These are phyloP conservation scores for Petaurus breviceps DNA, from an alignment of 2,113 vertebrate genomes.

Conservation along the genomic window DNA sequence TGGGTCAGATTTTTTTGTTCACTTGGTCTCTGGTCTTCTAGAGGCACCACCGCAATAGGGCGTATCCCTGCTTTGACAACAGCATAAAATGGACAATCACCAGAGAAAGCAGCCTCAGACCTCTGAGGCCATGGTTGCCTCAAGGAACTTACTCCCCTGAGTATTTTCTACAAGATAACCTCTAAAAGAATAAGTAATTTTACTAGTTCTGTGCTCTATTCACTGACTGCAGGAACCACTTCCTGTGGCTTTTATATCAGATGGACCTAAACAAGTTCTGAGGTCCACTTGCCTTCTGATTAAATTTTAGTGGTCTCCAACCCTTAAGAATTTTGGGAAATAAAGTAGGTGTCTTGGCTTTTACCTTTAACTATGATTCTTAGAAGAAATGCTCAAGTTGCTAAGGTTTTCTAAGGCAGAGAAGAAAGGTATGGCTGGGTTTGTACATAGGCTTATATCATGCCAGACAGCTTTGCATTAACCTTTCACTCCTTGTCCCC, in stretches of 20 bases:
- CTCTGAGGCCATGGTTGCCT: not conserved
- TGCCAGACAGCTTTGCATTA: not conserved
- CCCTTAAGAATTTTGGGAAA: not conserved
- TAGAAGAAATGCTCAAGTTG: not conserved
- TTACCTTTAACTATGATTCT: not conserved
- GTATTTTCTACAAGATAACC: not conserved
- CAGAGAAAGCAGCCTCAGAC: not conserved
- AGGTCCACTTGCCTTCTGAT: not conserved
- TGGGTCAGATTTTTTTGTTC: constrained; percentile 35
- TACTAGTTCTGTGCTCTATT: not conserved
- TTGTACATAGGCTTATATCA: not conserved
- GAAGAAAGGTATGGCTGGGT: not conserved
- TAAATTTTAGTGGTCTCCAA: not conserved
- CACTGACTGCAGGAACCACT: constrained; percentile 3
- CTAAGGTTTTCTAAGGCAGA: not conserved
- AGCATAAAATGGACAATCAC: not conserved
- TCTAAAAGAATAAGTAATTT: not conserved
- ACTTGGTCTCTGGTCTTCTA: not conserved
- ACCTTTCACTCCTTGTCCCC: not conserved
- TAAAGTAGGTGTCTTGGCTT: not conserved
- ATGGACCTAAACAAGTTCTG: not conserved
- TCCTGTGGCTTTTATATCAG: not conserved
- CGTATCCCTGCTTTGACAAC: not conserved
- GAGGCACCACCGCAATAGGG: not conserved
- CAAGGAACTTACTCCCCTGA: constrained; percentile 14